Evolutionary conservation across 2,888 invertebrate species (phyloP).

Genomic region (Periphyllus acericola): DNA sequence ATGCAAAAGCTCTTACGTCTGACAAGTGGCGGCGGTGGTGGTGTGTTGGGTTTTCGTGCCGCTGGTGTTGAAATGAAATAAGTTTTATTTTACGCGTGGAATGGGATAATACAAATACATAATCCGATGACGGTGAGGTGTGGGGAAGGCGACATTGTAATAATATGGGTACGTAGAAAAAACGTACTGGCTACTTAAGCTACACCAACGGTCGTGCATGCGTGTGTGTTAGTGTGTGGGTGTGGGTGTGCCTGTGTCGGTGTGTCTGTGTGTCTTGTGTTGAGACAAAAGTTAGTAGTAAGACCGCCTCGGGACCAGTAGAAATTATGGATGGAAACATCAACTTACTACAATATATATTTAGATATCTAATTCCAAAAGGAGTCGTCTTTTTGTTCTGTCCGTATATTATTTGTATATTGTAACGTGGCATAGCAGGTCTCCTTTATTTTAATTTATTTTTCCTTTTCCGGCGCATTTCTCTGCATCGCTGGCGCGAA

Average conservation of each 20-base stretch:
- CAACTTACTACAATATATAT: not conserved
- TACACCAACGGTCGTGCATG: not conserved
- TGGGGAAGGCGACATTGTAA: not conserved
- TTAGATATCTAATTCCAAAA: not conserved
- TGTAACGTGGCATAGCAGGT: not conserved
- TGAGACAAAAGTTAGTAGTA: constrained; percentile 1
- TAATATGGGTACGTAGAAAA: not conserved
- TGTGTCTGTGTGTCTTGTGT: not conserved
- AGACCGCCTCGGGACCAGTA: not conserved
- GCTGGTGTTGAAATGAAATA: too few relatives aligned
- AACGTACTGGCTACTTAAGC: not conserved
- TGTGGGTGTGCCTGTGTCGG: not conserved
- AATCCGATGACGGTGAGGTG: not conserved
- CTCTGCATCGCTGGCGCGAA: not conserved
- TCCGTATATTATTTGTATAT: not conserved
- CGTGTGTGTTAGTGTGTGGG: not conserved
- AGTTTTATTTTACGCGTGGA: too few relatives aligned
- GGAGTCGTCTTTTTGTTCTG: not conserved
- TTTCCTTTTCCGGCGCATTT: not conserved
- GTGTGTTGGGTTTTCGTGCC: too few relatives aligned
- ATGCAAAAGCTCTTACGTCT: too few relatives aligned
- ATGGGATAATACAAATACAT: not conserved
- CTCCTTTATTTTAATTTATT: constrained; percentile 21
- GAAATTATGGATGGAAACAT: constrained; percentile 7
- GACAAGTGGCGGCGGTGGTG: too few relatives aligned